phyloP scores from a whole-genome alignment of 2,888 invertebrate species.

The Eupithecia centaureata region DNA sequence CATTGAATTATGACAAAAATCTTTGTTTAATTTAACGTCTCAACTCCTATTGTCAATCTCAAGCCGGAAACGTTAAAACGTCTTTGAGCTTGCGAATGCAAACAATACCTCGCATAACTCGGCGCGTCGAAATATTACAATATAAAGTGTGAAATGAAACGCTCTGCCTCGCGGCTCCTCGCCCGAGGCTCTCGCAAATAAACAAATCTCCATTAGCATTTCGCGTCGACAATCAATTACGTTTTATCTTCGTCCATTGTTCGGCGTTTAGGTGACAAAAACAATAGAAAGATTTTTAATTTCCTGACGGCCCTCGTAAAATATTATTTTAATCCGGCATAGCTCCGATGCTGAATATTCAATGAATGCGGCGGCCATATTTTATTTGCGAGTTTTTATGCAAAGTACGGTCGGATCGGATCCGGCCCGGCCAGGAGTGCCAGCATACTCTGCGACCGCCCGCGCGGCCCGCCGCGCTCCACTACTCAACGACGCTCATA shows the following conservation, averaged over 20 bases:
- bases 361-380: slow-evolving; percentile 65
- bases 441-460: neutral
- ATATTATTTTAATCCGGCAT: slow-evolving; percentile 74
- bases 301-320: slow-evolving; percentile 70
- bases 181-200: slow-evolving; percentile 27
- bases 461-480: neutral
- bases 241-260: slow-evolving; percentile 52
- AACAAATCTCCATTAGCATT: slow-evolving; percentile 37
- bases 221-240: slow-evolving; percentile 40
- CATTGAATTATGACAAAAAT: slow-evolving; percentile 4
- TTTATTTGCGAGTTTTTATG: slow-evolving; percentile 69
- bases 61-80: slow-evolving; percentile 10
- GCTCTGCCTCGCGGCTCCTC: neutral
- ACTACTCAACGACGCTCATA: slow-evolving; percentile 32
- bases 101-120: slow-evolving; percentile 6
- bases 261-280: slow-evolving; percentile 61
- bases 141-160: slow-evolving; percentile 6
- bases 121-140: neutral
- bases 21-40: slow-evolving; percentile 8
- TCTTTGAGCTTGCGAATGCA: slow-evolving; percentile 7
- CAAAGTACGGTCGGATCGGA: slow-evolving; percentile 49
- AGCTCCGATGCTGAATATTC: slow-evolving; percentile 68
- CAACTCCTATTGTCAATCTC: slow-evolving; percentile 7
- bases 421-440: slow-evolving; percentile 48
- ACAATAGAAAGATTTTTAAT: slow-evolving; percentile 74